phyloP scores from a whole-genome alignment of 2,888 invertebrate species.

The Leptinotarsa haldemani region DNA sequence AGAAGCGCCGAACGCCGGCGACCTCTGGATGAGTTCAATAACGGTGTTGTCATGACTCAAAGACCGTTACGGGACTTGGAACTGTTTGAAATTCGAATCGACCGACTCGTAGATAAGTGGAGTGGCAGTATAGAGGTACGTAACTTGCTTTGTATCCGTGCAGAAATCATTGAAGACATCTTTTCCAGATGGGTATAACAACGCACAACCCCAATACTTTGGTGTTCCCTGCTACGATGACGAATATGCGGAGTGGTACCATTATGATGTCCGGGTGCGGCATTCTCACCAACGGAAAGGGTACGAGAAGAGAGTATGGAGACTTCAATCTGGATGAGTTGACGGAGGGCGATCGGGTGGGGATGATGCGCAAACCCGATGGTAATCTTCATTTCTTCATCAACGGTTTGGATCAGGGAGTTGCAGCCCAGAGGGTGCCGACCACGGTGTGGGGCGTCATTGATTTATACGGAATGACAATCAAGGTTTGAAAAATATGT shows the following conservation, averaged over 20 bases:
- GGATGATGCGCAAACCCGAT: slow-evolving; percentile 86
- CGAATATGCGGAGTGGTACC: slow-evolving; percentile 92
- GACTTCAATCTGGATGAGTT: slow-evolving; percentile 94
- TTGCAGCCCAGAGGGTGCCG: slow-evolving; percentile 86
- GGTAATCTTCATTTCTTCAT: slow-evolving; percentile 93
- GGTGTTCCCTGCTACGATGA: slow-evolving; percentile 97
- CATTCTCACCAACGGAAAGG: slow-evolving; percentile 95
- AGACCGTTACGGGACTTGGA: slow-evolving; percentile 88
- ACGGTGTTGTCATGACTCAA: slow-evolving; percentile 96
- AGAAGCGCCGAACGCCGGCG: slow-evolving; percentile 88
- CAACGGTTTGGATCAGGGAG: slow-evolving; percentile 92
- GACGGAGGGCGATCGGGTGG: slow-evolving; percentile 91
- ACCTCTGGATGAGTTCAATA: slow-evolving; percentile 94
- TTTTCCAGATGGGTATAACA: slow-evolving; percentile 84
- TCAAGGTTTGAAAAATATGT: slow-evolving; percentile 69
- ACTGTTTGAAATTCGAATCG: slow-evolving; percentile 94
- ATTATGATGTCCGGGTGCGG: slow-evolving; percentile 98
- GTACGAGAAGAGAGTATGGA: slow-evolving; percentile 92
- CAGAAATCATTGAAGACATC: slow-evolving; percentile 2
- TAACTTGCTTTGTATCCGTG: neutral
- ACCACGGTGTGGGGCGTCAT: slow-evolving; percentile 92
- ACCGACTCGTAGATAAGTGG: slow-evolving; percentile 94
- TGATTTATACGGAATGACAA: slow-evolving; percentile 95
- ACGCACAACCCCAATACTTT: slow-evolving; percentile 91
- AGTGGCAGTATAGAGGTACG: slow-evolving; percentile 87